Evolutionary conservation across 2,888 invertebrate species (phyloP).

Genomic region (Diplazon laetatorius): DNA sequence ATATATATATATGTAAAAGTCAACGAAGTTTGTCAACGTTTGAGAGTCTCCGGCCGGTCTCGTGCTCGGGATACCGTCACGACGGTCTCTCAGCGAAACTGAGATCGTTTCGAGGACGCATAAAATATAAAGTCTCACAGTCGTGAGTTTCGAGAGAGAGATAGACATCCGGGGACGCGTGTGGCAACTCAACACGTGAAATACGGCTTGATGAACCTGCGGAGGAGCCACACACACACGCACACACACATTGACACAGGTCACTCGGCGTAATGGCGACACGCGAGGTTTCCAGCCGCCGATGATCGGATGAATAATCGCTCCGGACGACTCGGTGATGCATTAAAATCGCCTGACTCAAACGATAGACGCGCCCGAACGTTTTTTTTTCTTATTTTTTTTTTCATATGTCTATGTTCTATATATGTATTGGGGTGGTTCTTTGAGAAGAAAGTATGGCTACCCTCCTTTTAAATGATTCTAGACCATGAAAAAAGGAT

Average conservation of each 20-base stretch:
- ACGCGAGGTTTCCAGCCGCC: background rate
- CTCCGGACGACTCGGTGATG: constrained; percentile 41
- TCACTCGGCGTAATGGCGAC: background rate
- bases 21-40: constrained; percentile 16
- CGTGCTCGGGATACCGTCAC: background rate
- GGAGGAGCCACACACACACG: constrained; percentile 9
- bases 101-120: constrained; percentile 14
- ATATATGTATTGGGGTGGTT: background rate
- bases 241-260: background rate
- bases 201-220: constrained; percentile 41
- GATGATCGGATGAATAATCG: constrained; percentile 40
- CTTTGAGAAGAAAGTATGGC: too few species aligned
- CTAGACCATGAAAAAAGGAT: too few species aligned
- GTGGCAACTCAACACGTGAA: background rate
- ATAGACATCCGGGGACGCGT: constrained; percentile 27
- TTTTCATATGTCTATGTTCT: background rate
- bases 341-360: constrained; percentile 45
- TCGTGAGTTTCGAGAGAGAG: constrained; percentile 10
- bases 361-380: constrained; percentile 34
- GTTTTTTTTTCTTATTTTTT: too few species aligned
- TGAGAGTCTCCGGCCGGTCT: background rate
- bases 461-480: too few species aligned
- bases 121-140: background rate
- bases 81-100: constrained; percentile 16
- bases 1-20: background rate